These are phyloP conservation scores for Drosophila nigricruria DNA, from an alignment of 2,888 invertebrate genomes.

Conservation along the genomic window DNA sequence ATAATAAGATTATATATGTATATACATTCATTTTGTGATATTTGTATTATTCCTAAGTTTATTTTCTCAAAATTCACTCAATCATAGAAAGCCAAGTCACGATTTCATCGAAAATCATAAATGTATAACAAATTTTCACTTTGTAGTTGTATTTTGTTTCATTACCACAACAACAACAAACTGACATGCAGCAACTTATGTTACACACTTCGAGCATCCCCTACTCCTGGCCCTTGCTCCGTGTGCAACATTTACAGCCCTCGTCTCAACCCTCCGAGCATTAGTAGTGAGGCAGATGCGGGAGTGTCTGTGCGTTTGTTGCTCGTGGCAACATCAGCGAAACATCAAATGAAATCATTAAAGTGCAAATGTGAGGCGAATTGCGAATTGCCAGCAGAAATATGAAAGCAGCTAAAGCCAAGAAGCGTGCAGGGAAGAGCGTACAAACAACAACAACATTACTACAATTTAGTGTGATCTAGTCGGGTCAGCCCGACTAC, in stretches of 20 bases:
- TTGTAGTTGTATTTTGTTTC: constrained; percentile 8
- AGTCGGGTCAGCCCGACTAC: not conserved
- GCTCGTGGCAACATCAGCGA: constrained; percentile 46
- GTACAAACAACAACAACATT: constrained; percentile 15
- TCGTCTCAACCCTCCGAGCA: constrained; percentile 1
- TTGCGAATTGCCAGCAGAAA: constrained; percentile 58
- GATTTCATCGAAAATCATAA: constrained; percentile 19
- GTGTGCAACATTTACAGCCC: constrained; percentile 27
- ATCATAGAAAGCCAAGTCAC: constrained; percentile 2
- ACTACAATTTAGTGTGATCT: constrained; percentile 7
- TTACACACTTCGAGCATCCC: not conserved
- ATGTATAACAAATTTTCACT: constrained; percentile 28
- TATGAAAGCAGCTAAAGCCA: constrained; percentile 18
- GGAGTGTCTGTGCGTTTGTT: constrained; percentile 13
- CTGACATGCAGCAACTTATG: constrained; percentile 58
- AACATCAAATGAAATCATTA: constrained; percentile 72
- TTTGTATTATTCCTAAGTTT: not conserved
- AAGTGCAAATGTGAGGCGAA: constrained; percentile 78
- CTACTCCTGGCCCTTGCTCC: not conserved
- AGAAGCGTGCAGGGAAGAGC: constrained; percentile 11
- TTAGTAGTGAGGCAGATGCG: not conserved
- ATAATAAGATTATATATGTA: not conserved
- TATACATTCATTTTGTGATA: not conserved
- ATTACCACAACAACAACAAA: constrained; percentile 1
- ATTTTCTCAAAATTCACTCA: not conserved